Conservation (phyloP, 2,797 vertebrate genomes). For the Syngnathus acus region DNA sequence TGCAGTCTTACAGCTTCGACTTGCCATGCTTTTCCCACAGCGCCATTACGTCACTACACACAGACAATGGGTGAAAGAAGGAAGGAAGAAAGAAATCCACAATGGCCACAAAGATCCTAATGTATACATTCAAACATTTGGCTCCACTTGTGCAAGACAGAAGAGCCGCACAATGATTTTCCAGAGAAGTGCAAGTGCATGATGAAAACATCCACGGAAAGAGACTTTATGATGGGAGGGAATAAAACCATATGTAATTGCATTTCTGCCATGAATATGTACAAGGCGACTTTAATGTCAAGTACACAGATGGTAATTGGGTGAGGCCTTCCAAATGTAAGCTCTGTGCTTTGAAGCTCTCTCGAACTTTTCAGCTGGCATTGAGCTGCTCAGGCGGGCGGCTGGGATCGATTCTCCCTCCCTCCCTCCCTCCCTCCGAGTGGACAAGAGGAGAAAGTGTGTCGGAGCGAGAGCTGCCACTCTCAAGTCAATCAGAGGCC, state of each 20-base stretch:
- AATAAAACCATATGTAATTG: neutral
- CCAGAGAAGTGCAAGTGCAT: neutral
- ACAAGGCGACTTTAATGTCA: neutral
- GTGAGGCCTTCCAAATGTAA: too few species aligned
- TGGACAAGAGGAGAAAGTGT: conserved; percentile 4
- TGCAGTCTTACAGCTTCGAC: neutral
- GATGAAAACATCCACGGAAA: neutral
- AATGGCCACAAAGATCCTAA: too few species aligned
- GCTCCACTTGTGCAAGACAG: neutral
- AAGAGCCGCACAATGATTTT: neutral
- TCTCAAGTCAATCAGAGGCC: conserved; percentile 5
- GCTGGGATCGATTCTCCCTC: conserved; percentile 24
- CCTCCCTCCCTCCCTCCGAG: neutral
- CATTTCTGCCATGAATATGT: neutral
- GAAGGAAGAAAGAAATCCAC: too few species aligned
- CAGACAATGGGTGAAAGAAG: too few species aligned
- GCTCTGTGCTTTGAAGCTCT: neutral
- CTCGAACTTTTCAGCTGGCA: neutral
- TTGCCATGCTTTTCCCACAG: neutral
- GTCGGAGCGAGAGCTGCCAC: conserved; percentile 11
- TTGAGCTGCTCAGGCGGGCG: neutral
- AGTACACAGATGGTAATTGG: neutral
- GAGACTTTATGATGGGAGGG: neutral
- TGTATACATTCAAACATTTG: too few species aligned
- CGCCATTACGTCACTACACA: neutral